These are phyloP conservation scores for Eriocheir sinensis DNA, from an alignment of 1,140 invertebrate species.

Conservation along the genomic window DNA sequence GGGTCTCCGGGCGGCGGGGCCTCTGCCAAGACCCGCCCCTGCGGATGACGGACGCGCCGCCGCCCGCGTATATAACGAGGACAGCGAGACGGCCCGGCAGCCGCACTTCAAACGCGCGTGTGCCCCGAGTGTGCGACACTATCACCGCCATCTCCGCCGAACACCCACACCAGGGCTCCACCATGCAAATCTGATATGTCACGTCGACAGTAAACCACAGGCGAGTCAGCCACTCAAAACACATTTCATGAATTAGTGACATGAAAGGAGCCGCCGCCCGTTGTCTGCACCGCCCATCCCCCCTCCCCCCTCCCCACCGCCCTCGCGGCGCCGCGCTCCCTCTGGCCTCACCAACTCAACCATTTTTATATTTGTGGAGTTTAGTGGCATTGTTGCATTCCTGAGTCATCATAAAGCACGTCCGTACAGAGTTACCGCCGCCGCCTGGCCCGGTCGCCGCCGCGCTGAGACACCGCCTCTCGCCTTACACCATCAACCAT, in stretches of 20 bases:
- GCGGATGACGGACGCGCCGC: background rate
- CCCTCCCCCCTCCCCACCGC: background rate
- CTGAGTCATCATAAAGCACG: slow-evolving; percentile 74
- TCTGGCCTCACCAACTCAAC: slow-evolving; percentile 5
- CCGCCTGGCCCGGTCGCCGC: background rate
- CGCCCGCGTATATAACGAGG: background rate
- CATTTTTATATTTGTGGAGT: slow-evolving; percentile 75
- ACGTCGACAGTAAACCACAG: slow-evolving; percentile 57
- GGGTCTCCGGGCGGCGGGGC: background rate
- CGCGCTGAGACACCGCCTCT: background rate
- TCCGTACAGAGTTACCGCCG: slow-evolving; percentile 58
- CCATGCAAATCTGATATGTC: slow-evolving; percentile 52
- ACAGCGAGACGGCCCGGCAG: background rate
- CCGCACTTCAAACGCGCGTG: slow-evolving; percentile 47
- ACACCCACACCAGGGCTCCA: slow-evolving; percentile 37
- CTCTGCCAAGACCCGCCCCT: background rate
- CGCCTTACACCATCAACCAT: slow-evolving; percentile 26
- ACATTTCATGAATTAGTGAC: slow-evolving; percentile 63
- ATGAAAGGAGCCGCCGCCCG: slow-evolving; percentile 51
- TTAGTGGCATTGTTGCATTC: slow-evolving; percentile 74
- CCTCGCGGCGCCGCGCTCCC: background rate
- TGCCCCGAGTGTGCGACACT: slow-evolving; percentile 45
- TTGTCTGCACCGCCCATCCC: background rate
- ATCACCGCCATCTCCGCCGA: slow-evolving; percentile 6
- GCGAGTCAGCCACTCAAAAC: slow-evolving; percentile 46